phyloP scores from a whole-genome alignment of 2,888 invertebrate genomes.

The Acleris emargana region DNA sequence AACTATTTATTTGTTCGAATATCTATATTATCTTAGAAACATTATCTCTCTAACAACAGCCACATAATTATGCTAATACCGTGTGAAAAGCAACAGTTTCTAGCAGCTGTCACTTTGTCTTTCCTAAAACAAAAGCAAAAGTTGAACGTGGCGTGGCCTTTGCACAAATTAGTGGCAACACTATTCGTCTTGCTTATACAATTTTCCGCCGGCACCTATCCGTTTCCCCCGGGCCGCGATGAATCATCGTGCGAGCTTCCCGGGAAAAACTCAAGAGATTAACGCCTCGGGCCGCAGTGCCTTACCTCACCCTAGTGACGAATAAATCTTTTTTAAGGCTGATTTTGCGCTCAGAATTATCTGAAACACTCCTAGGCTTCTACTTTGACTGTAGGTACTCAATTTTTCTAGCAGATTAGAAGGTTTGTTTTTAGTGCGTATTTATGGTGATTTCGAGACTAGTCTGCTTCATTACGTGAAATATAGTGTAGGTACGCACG shows the following conservation, averaged over 20 bases:
- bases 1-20: no score
- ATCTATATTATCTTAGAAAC: no score
- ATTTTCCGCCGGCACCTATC: conserved; percentile 25
- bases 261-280: conserved; percentile 60
- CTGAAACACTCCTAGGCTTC: no score
- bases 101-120: not conserved
- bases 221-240: conserved; percentile 43
- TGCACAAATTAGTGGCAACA: not conserved
- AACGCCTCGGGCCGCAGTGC: conserved; percentile 48
- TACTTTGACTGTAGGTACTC: no score
- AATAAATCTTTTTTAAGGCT: conserved; percentile 27
- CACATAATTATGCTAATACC: not conserved
- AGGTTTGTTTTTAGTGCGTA: conserved; percentile 19
- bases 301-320: conserved; percentile 24
- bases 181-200: conserved; percentile 7
- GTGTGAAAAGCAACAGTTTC: conserved; percentile 1
- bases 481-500: not conserved
- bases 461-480: not conserved
- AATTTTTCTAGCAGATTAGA: conserved; percentile 25
- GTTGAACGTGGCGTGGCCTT: conserved; percentile 7
- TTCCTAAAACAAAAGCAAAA: conserved; percentile 10
- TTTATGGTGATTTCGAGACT: conserved; percentile 11
- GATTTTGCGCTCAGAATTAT: not conserved
- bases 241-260: conserved; percentile 66
- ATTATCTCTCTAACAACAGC: no score